A percentile compares a stretch with the other conserved stretches of the same genome.
Conservation (phyloP, 2,797 vertebrate species). For the Macrochelys suwanniensis region DNA sequence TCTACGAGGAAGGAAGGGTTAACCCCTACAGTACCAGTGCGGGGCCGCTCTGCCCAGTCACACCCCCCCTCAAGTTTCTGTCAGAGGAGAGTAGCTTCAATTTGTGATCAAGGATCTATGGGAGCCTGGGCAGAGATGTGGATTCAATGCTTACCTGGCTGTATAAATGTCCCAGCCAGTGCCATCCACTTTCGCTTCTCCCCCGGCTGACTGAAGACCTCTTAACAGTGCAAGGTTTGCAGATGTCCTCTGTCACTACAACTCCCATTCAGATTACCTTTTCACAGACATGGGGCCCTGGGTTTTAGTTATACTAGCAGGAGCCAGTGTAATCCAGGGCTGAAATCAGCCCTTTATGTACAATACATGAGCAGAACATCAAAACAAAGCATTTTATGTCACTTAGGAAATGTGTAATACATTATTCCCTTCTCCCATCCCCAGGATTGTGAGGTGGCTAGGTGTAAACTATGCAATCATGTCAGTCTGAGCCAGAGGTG, state of each 20-base stretch:
- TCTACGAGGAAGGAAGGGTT: no score
- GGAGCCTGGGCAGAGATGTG: neutral
- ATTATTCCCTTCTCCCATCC: neutral
- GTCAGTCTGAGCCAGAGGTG: neutral
- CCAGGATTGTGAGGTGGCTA: neutral
- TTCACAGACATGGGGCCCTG: neutral
- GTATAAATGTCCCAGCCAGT: neutral
- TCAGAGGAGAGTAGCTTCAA: neutral
- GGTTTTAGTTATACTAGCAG: neutral
- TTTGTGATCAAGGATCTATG: neutral
- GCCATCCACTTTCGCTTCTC: neutral
- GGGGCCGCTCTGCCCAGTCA: no score
- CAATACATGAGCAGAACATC: neutral
- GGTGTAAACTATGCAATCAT: neutral
- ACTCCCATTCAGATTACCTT: neutral
- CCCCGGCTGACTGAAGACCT: neutral
- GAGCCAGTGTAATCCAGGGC: neutral
- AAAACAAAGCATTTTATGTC: neutral
- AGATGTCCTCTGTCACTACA: fast-evolving
- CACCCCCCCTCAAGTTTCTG: neutral
- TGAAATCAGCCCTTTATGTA: neutral
- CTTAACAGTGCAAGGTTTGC: neutral
- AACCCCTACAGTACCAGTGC: no score
- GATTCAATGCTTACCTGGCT: neutral
- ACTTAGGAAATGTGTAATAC: neutral